Percentiles rank a stretch among this genome's conserved stretches.
Conservation (phyloP, 2,113 vertebrate genomes). For the Clarias batrachus region DNA sequence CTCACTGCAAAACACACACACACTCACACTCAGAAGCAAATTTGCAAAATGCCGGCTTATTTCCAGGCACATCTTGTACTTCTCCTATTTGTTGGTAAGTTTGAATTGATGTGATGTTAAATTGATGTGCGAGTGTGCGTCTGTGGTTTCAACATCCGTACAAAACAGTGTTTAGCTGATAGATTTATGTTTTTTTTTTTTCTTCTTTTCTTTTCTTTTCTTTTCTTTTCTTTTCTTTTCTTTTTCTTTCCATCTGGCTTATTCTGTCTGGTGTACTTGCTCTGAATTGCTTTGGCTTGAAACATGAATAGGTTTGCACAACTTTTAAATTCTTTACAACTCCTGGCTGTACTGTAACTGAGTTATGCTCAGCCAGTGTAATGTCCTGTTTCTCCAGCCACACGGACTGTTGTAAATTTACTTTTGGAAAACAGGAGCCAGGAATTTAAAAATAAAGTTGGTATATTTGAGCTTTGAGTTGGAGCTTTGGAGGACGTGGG, state of each 20-base stretch:
- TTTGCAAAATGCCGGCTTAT: conserved; percentile 26
- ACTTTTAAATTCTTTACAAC: neutral
- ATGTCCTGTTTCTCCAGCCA: neutral
- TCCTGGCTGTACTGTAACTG: neutral
- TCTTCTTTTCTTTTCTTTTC: neutral
- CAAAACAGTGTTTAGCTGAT: neutral
- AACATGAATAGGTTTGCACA: neutral
- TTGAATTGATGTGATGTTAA: neutral
- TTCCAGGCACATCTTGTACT: conserved; percentile 18
- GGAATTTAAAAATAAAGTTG: neutral
- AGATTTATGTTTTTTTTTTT: neutral
- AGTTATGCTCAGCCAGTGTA: neutral
- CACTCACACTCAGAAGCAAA: neutral
- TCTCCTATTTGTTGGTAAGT: conserved; percentile 50
- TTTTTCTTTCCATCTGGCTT: neutral
- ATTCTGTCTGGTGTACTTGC: neutral
- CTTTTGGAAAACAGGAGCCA: neutral
- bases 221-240: neutral
- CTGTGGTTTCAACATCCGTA: neutral
- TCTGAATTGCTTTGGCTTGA: neutral
- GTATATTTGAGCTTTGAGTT: neutral
- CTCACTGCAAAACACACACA: neutral
- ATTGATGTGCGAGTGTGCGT: neutral
- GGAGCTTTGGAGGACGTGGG: neutral
- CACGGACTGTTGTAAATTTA: neutral